A percentile compares a stretch with the other conserved stretches of the same genome.
These are phyloP conservation scores for Pseudorasbora parva DNA, from an alignment of 2,113 vertebrate genomes.

Conservation along the genomic window DNA sequence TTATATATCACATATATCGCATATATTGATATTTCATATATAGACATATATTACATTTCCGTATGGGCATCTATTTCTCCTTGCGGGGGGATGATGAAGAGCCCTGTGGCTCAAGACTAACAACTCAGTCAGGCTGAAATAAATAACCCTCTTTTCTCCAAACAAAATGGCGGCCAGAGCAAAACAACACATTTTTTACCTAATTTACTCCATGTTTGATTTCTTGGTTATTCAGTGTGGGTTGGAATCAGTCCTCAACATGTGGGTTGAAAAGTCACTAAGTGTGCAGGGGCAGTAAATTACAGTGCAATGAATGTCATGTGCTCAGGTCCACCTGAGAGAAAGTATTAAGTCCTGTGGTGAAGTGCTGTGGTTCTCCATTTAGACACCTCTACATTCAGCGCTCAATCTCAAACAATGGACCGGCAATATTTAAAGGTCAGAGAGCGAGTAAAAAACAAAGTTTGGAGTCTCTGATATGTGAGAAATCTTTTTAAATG, in stretches of 20 bases:
- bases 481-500: slow-evolving; percentile 3
- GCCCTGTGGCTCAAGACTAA: slow-evolving; percentile 30
- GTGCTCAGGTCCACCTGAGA: slow-evolving; percentile 23
- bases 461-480: slow-evolving; percentile 2
- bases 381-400: slow-evolving; percentile 37
- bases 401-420: slow-evolving; percentile 4
- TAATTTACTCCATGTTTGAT: slow-evolving; percentile 2
- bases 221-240: background rate
- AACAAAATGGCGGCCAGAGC: slow-evolving; percentile 18
- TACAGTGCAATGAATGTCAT: slow-evolving; percentile 39
- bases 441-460: slow-evolving; percentile 13
- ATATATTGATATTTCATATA: too few relatives aligned
- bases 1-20: too few relatives aligned
- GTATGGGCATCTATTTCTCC: too few relatives aligned
- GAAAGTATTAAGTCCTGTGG: slow-evolving; percentile 30
- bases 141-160: slow-evolving; percentile 10
- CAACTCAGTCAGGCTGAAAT: slow-evolving; percentile 13
- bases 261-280: slow-evolving; percentile 33
- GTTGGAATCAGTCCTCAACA: slow-evolving; percentile 15
- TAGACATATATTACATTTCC: too few relatives aligned
- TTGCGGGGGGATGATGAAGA: background rate
- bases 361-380: slow-evolving; percentile 37
- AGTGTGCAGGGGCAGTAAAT: slow-evolving; percentile 39
- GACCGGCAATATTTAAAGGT: slow-evolving; percentile 35
- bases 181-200: slow-evolving; percentile 20